phyloP scores from a whole-genome alignment of 2,113 vertebrate species.

The Onychorhynchus coronatus region DNA sequence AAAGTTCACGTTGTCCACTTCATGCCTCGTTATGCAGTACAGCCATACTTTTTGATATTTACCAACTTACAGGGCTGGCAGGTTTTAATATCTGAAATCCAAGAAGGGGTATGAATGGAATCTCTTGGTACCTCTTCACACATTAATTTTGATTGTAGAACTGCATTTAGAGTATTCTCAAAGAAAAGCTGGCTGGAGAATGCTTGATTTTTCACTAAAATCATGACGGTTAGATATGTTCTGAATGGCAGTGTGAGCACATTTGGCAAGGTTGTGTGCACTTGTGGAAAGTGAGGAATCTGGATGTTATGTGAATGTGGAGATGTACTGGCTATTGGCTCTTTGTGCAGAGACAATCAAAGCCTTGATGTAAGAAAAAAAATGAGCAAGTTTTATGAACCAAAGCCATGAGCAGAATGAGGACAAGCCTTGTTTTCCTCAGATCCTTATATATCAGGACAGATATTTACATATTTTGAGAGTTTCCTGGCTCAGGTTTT shows the following conservation, averaged over 20 bases:
- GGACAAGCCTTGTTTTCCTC: background rate
- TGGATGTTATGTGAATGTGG: background rate
- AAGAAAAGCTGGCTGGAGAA: background rate
- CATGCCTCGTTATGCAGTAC: background rate
- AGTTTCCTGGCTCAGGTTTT: background rate
- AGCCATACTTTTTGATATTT: background rate
- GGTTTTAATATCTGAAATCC: background rate
- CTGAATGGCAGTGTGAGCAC: rapidly evolving
- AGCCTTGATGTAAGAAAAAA: background rate
- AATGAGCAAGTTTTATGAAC: rapidly evolving
- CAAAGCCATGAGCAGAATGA: background rate
- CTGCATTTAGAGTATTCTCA: background rate
- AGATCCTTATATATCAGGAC: background rate
- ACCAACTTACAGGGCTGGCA: background rate
- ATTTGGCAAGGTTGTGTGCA: rapidly evolving
- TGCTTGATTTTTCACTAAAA: background rate
- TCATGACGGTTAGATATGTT: background rate
- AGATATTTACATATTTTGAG: background rate
- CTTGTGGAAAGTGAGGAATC: background rate
- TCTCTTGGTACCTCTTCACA: background rate
- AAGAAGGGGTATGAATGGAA: background rate
- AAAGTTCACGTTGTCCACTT: background rate
- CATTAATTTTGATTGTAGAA: background rate
- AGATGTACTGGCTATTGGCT: background rate
- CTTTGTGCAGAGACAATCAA: background rate